phyloP scores from a whole-genome alignment of 2,113 vertebrate species.

The Vidua chalybeata region DNA sequence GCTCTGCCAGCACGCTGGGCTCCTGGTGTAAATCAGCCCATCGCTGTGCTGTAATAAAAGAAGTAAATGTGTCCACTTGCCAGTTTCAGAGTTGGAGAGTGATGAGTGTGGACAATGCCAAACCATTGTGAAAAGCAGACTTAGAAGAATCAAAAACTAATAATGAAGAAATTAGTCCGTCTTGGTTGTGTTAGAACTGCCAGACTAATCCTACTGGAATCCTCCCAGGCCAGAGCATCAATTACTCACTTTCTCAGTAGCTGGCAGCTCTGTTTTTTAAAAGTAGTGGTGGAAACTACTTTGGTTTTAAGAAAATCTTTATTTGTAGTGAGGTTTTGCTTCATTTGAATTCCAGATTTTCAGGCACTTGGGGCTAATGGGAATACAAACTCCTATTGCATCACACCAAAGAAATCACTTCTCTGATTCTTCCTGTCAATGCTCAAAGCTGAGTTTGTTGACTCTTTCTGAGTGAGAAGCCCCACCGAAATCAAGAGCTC shows the following conservation, averaged over 20 bases:
- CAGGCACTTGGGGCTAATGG: background rate
- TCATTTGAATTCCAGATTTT: constrained; percentile 16
- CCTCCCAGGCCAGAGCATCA: constrained; percentile 24
- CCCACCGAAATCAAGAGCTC: background rate
- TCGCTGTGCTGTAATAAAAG: background rate
- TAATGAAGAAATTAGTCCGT: constrained; percentile 3
- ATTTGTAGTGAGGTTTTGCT: background rate
- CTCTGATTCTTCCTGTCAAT: background rate
- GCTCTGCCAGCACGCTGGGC: background rate
- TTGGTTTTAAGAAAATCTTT: background rate
- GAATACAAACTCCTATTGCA: background rate
- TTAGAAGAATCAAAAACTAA: constrained; percentile 24
- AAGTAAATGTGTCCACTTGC: background rate
- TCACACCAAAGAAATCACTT: background rate
- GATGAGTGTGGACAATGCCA: background rate
- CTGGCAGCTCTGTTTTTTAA: background rate
- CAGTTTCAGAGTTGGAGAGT: background rate
- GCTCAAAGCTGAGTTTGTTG: background rate
- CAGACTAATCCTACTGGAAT: constrained; percentile 11
- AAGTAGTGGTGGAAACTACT: background rate
- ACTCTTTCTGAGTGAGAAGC: background rate
- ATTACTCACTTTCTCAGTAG: background rate
- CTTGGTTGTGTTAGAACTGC: background rate
- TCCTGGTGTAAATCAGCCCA: background rate
- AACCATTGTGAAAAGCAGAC: constrained; percentile 19